Evolutionary conservation across 2,113 vertebrate species (phyloP).

Genomic region (Chamaetylas fuelleborni): DNA sequence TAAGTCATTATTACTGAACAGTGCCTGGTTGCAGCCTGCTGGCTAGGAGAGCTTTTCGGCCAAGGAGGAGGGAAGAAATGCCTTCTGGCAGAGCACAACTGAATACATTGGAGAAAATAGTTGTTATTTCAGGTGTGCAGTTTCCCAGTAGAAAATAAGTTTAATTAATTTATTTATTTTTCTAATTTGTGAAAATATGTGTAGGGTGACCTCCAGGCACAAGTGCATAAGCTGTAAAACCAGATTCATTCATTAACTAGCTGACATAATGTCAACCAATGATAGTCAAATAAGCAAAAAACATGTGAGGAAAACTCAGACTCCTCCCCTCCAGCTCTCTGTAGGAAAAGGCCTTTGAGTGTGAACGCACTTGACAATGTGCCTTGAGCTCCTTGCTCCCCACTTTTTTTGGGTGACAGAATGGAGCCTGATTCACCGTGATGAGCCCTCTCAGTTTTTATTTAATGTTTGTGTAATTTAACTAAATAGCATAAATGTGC

Average conservation of each 20-base stretch:
- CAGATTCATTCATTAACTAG: constrained; percentile 48
- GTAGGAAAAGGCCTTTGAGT: not conserved
- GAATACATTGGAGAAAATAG: constrained; percentile 25
- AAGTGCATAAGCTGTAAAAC: constrained; percentile 57
- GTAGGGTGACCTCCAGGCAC: constrained; percentile 42
- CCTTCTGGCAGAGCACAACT: not conserved
- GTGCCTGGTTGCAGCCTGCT: not conserved
- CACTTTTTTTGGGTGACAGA: not conserved
- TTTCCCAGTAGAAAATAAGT: constrained; percentile 60
- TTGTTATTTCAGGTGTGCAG: constrained; percentile 69
- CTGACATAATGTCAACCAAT: constrained; percentile 20
- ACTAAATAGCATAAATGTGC: not conserved
- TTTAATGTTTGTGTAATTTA: not conserved
- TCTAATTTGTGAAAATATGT: constrained; percentile 68
- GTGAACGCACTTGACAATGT: not conserved
- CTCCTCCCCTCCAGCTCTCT: not conserved
- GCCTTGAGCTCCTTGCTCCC: not conserved
- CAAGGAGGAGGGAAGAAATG: not conserved
- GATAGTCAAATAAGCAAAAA: constrained; percentile 12
- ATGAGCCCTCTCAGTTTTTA: not conserved
- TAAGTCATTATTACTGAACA: not conserved
- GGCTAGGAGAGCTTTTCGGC: not conserved
- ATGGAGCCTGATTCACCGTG: not conserved
- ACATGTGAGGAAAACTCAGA: not conserved
- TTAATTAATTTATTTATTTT: constrained; percentile 73